Conservation (phyloP, 1,140 invertebrate species). For the Spodoptera litura region DNA sequence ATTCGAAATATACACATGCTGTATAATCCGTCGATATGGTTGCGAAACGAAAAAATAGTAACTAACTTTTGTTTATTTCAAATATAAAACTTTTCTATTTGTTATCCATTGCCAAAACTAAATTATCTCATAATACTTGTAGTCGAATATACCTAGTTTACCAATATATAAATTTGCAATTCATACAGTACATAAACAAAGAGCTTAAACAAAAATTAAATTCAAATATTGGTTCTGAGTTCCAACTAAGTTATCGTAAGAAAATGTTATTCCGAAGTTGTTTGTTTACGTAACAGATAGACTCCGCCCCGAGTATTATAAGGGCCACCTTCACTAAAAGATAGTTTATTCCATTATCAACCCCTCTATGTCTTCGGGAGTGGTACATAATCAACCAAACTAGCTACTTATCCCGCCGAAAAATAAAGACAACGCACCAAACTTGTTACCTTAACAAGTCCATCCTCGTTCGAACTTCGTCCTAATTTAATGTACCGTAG, state of each 20-base stretch:
- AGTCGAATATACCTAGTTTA: too few species aligned
- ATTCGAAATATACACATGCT: not conserved
- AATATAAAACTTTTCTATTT: too few species aligned
- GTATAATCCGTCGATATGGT: not conserved
- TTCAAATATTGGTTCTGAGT: too few species aligned
- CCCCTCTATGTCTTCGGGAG: not conserved
- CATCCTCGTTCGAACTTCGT: constrained; percentile 48
- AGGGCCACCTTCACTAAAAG: not conserved
- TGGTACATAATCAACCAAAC: constrained; percentile 41
- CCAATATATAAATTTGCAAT: too few species aligned
- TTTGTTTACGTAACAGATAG: constrained; percentile 27
- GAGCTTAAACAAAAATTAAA: too few species aligned
- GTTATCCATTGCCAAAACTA: too few species aligned
- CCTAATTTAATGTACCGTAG: constrained; percentile 57
- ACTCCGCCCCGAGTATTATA: not conserved
- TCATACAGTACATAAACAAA: not conserved
- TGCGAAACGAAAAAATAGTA: not conserved
- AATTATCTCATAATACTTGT: too few species aligned
- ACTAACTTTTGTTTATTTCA: not conserved
- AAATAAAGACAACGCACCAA: constrained; percentile 44
- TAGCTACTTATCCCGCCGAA: constrained; percentile 32
- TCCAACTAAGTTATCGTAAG: not conserved
- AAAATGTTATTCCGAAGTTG: constrained; percentile 6
- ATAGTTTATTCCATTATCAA: constrained; percentile 30
- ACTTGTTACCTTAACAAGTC: constrained; percentile 51